These are phyloP conservation scores for Propithecus deckenii DNA, from an alignment of 2,797 vertebrate genomes.

Conservation along the genomic window DNA sequence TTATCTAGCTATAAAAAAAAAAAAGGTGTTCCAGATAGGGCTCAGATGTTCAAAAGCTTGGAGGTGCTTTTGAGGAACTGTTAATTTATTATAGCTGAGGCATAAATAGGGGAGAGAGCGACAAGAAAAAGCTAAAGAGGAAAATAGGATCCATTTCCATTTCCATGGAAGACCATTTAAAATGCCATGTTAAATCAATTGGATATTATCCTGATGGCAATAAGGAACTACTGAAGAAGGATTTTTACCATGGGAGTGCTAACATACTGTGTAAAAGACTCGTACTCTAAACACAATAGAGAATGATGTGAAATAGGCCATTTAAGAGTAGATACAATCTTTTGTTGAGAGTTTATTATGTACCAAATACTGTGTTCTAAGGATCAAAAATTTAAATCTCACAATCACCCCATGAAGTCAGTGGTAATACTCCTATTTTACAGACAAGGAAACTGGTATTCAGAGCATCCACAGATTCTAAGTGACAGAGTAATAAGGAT, in stretches of 20 bases:
- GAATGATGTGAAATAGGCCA: background rate
- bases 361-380: background rate
- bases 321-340: slow-evolving; percentile 26
- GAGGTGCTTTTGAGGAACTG: background rate
- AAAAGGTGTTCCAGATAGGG: background rate
- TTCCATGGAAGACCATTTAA: slow-evolving; percentile 17
- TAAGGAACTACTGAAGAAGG: background rate
- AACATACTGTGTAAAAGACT: slow-evolving; percentile 33
- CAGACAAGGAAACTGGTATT: slow-evolving; percentile 3
- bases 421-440: background rate
- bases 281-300: background rate
- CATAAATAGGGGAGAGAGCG: background rate
- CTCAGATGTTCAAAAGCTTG: background rate
- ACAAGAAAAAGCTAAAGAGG: slow-evolving; percentile 2
- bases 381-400: background rate
- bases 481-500: background rate
- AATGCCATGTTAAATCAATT: slow-evolving; percentile 27
- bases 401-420: background rate
- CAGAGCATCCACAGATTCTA: background rate
- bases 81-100: background rate
- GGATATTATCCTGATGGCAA: background rate
- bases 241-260: background rate
- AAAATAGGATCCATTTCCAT: slow-evolving; percentile 7
- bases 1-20: background rate
- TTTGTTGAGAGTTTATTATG: slow-evolving; percentile 26